phyloP scores from a whole-genome alignment of 2,888 invertebrate species.

The Amblyteles armatorius region DNA sequence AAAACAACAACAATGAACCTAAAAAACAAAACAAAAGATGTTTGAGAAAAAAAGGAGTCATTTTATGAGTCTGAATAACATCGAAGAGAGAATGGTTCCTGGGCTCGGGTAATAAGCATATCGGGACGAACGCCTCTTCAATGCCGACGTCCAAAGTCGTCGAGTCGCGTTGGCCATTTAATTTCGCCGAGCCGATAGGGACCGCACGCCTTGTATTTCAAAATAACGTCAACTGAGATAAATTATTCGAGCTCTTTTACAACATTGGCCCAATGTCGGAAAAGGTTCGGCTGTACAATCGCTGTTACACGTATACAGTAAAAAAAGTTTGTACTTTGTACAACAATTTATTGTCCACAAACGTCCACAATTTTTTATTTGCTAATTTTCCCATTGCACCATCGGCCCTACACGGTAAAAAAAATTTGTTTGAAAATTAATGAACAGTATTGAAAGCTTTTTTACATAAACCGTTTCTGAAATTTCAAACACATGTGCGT shows the following conservation, averaged over 20 bases:
- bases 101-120: neutral
- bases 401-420: too few species aligned
- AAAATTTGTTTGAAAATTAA: too few species aligned
- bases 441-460: too few species aligned
- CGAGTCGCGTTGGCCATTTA: neutral
- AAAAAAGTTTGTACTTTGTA: too few species aligned
- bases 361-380: too few species aligned
- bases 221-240: neutral
- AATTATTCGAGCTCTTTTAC: neutral
- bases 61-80: constrained; percentile 16
- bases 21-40: neutral
- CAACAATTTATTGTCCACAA: too few species aligned
- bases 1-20: neutral
- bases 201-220: neutral
- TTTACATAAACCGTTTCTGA: too few species aligned
- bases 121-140: neutral
- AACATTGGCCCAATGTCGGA: neutral
- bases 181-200: neutral
- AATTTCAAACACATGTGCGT: too few species aligned
- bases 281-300: neutral
- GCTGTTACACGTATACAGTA: too few species aligned
- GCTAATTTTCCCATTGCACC: too few species aligned
- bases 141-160: neutral
- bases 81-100: neutral
- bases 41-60: neutral